Base-by-base conservation (phyloP, 2,888 invertebrate species). In the Lasioglossum morio region DNA sequence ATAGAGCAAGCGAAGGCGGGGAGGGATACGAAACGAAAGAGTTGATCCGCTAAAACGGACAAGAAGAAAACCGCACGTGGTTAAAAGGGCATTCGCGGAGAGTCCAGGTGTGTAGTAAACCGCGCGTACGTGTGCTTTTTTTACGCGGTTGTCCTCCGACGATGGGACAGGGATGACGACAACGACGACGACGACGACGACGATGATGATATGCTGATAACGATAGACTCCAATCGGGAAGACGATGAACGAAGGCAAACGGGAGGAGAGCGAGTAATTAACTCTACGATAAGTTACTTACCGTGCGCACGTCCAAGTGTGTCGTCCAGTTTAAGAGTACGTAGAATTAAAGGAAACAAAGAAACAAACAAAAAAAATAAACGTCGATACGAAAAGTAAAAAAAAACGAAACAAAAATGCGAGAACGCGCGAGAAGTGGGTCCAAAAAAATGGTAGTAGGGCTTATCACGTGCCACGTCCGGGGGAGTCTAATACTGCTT, bases 221-320 rank as follows among this genome's bases (percentile, higher is more conserved):
- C 1, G 53, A 57, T 57, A n/a, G 23, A 53, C n/a, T 48, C 48
- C n/a, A n/a, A n/a, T 57, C 57, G 57, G 77, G 80, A 63, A 84
- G 72, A 57, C 57, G 80, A 87, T 79, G 76, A 84, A 80, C 87
- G 81, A 81, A 87, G 79, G 81, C 75, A 84, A 77, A 75, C 40
- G 40, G 73, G 57, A 80, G 82, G 83, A 88, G 82, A 84, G 85
- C 78, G 23, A 77, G 74, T 86, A 87, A 84, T 86, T 85, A 85
- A 89, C 87, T 89, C 87, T 91, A 73, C 70, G 82, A 89, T 89
- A 90, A 92, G 90, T 92, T 91, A 89, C 86, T 92, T 93, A 92
- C 89, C 90, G 91, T 89, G 89, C 91, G 91, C 92, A 93, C 92
- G 93, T 94, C 93, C 93, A 92, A 92, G 90, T 91, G 92, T 93